Conservation (phyloP, 2,797 vertebrate genomes). For the Microhierax caerulescens region DNA sequence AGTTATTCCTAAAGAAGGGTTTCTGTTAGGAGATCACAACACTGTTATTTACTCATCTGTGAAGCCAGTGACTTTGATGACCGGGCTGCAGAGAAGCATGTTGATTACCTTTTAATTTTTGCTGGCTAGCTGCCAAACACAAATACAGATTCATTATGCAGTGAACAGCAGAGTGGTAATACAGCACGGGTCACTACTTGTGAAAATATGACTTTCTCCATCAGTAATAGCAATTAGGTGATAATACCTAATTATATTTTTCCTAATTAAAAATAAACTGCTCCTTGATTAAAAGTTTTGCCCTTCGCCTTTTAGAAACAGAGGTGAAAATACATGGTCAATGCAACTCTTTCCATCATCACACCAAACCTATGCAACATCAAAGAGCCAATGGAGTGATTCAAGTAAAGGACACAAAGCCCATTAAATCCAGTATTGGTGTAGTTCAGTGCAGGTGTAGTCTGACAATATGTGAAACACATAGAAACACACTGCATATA, state of each 20-base stretch:
- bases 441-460: neutral
- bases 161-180: conserved; percentile 48
- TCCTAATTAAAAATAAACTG: conserved; percentile 75
- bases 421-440: conserved; percentile 15
- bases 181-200: conserved; percentile 67
- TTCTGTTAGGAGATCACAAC: conserved; percentile 16
- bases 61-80: conserved; percentile 56
- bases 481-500: neutral
- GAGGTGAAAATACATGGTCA: conserved; percentile 61
- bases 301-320: conserved; percentile 70
- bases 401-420: neutral
- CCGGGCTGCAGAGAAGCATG: conserved; percentile 34
- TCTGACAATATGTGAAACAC: neutral
- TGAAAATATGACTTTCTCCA: conserved; percentile 71
- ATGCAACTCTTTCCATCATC: conserved; percentile 35
- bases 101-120: conserved; percentile 70
- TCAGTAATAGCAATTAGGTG: conserved; percentile 69
- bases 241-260: conserved; percentile 78
- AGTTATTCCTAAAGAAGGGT: neutral
- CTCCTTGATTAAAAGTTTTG: conserved; percentile 71
- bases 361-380: conserved; percentile 5
- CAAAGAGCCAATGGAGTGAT: conserved; percentile 39
- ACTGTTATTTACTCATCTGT: conserved; percentile 45
- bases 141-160: conserved; percentile 56
- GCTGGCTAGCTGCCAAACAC: conserved; percentile 63